Evolutionary conservation across 2,113 vertebrate genomes (phyloP), one percentile per base, ranked within the genome.

Genomic region (Hyperopisus bebe): DNA sequence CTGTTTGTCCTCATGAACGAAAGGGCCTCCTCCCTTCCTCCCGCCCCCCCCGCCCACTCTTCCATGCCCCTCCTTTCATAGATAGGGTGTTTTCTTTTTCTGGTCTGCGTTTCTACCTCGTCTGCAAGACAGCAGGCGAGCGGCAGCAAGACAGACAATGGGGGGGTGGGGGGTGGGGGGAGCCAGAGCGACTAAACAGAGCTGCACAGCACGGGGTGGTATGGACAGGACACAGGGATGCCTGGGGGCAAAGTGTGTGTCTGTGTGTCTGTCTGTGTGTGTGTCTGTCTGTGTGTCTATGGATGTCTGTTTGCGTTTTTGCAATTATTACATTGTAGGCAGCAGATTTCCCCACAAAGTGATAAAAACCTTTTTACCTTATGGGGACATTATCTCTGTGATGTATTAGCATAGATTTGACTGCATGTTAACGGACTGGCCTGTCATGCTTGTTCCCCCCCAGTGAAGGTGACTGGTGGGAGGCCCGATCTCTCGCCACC

Each of bases 391-490:
- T 66, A 3, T 11, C 24, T 13, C 3, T 11, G 58, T 62, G 62
- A 66, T 66, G 58, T 66, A n/a, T 10, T n/a, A 27, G 62, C n/a
- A 27, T 66, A 66, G 62, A 66, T 66, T 66, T n/a, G 3, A 66
- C 9, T 27, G 62, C 62, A 27, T 11, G 24, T 10, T 27, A 13
- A 13, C 2, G 24, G 58, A 27, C 58, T 9, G 24, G 24, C 24
- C 24, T 3, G 1, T 66, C 62, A 66, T 31, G n/a, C 9, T 10
- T 0, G 2, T 47, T 93, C 92, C 92, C 92, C 93, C 7, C 39
- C 95, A 99, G 98, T 93, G 98, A 99, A 96, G 98, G 98, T 90
- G 98, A 99, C 90, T 99, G 98, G 98, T 99, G 98, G 98, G 98
- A 99, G 62, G 98, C 97, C 24, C 97, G 97, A 55, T 99, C 98